phyloP scores from a whole-genome alignment of 2,797 vertebrate genomes.

The Bradypus variegatus region DNA sequence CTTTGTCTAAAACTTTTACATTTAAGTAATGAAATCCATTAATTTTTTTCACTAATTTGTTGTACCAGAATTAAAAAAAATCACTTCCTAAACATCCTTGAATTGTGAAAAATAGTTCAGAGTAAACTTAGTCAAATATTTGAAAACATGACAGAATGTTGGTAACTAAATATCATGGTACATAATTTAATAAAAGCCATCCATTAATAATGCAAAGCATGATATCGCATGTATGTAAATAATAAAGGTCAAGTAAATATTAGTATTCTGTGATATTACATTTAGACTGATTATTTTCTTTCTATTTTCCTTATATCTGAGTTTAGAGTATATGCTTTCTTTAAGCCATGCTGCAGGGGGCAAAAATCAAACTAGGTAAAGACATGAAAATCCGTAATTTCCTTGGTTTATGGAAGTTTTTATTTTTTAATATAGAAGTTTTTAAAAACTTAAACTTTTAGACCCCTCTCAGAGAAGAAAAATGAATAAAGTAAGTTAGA shows the following conservation, averaged over 20 bases:
- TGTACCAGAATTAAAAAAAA: background rate
- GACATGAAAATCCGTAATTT: background rate
- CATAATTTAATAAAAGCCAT: background rate
- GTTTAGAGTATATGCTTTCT: background rate
- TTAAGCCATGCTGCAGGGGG: background rate
- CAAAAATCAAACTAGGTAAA: background rate
- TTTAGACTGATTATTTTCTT: constrained; percentile 1
- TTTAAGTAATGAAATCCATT: constrained; percentile 23
- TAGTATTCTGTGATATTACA: background rate
- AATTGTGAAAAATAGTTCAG: constrained; percentile 25
- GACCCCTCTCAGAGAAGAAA: background rate
- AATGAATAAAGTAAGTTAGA: constrained; percentile 19
- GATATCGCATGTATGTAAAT: background rate
- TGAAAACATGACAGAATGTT: background rate
- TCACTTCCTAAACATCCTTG: background rate
- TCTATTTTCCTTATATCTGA: background rate
- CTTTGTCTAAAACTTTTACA: background rate
- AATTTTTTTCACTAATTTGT: background rate
- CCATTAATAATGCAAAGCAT: background rate
- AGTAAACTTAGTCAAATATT: background rate
- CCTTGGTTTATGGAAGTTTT: background rate
- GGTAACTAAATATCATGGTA: background rate
- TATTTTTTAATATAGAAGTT: background rate
- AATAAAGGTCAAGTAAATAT: background rate
- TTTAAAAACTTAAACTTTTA: background rate